These are phyloP conservation scores for Empidonax alnorum DNA, from an alignment of 2,113 vertebrate species.

Conservation along the genomic window DNA sequence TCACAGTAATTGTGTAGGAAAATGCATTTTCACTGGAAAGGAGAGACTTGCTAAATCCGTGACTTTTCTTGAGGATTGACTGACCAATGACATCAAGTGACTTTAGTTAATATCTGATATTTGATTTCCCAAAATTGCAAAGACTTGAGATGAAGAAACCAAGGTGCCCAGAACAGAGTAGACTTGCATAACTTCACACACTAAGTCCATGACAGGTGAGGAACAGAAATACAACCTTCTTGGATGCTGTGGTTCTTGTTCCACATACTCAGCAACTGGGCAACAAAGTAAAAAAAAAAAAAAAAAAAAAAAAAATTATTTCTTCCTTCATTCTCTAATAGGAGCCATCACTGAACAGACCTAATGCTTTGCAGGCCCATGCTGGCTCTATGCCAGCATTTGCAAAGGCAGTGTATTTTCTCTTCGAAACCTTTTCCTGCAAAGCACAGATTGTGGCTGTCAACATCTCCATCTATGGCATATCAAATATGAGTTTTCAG, in stretches of 20 bases:
- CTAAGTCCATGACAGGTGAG: not conserved
- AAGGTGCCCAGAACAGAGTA: not conserved
- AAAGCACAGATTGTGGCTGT: not conserved
- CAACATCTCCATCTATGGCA: not conserved
- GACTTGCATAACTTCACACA: not conserved
- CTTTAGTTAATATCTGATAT: not conserved
- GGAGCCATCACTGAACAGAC: not conserved
- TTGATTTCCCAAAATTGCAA: not conserved
- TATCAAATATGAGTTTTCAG: not conserved
- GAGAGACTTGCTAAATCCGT: not conserved
- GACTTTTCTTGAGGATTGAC: not conserved
- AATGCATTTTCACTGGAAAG: not conserved
- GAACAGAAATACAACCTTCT: not conserved
- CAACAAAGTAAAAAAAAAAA: not conserved
- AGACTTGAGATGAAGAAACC: not conserved
- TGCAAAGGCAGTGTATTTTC: not conserved
- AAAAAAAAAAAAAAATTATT: not conserved
- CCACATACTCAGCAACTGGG: not conserved
- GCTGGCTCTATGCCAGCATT: not conserved
- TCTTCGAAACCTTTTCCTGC: not conserved
- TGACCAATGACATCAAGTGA: not conserved
- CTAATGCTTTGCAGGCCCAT: not conserved
- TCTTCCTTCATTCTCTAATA: not conserved
- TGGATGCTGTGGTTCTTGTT: not conserved
- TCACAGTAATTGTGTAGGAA: not conserved